Evolutionary conservation across 2,888 invertebrate species (phyloP), one percentile per base, ranked within the genome.

Genomic region (Tetragonisca angustula): DNA sequence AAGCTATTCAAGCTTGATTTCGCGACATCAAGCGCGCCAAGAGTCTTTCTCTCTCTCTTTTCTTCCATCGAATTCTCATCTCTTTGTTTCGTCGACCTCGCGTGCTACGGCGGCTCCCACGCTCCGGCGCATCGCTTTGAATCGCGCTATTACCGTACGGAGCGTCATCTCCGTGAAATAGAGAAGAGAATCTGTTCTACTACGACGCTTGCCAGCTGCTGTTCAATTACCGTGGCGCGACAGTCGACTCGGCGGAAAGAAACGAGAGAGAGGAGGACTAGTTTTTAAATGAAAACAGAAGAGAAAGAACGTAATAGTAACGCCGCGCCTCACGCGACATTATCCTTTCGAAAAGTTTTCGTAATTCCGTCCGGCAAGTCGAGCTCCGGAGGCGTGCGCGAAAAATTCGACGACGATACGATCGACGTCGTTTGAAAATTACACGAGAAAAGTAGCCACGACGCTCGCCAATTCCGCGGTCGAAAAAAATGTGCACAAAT

Each of bases 1-100:
- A 67, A 75, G 54, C 74, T 43, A 52, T 75, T 64, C 74, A 67
- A 43, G 9, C 43, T 43, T 27, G 64, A 65, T 75, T 76, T 76
- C 61, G 61, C 73, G 73, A 73, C 62, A 73, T 24, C 32, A 13
- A n/a, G 62, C 72, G 50, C 27, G 61, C 50, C 27, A 62, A 62
- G 62, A 73, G 61, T 27, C 54, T 17, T 36, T 52, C 27, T 72
- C 62, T 17, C 52, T 52, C 27, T 72, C 62, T 50, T 27, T 52
- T 68, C 52, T 24, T 4, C 64, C 4, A 19, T 9, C 43, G 43
- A 43, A 43, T 43, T 43, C 9, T 11, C 43, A 43, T 43, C 43
- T 36, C 64, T 24, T n/a, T 52, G 4, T 54, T 64, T 54, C 64
- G 27, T 61, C 61, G 32, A 21, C 49, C 19, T 17, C 27, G 21